A percentile compares a stretch with the other conserved stretches of the same genome.
These are phyloP conservation scores for Drosophila obscura DNA, from an alignment of 1,140 invertebrate genomes.

Conservation along the genomic window DNA sequence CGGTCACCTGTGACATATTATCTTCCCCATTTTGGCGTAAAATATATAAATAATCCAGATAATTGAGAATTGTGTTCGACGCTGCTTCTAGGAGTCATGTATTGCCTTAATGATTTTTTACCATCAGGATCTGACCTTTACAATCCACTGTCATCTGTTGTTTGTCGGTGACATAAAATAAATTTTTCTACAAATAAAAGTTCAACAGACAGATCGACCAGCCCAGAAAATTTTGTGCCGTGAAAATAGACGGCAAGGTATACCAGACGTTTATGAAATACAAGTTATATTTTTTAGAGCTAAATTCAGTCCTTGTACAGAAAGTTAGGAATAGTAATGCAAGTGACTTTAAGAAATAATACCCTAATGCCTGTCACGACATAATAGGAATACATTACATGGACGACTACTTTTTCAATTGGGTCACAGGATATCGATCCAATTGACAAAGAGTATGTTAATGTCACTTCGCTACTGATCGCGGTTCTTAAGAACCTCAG, in stretches of 20 bases:
- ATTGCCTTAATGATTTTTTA: slow-evolving; percentile 33
- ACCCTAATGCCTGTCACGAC: slow-evolving; percentile 51
- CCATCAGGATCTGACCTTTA: slow-evolving; percentile 22
- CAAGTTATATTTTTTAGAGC: slow-evolving; percentile 34
- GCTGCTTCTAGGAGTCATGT: slow-evolving; percentile 18
- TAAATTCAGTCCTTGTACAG: slow-evolving; percentile 23
- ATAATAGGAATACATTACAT: slow-evolving; percentile 76
- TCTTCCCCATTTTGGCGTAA: slow-evolving; percentile 27
- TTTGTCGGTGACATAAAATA: too few relatives aligned
- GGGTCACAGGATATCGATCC: too few relatives aligned
- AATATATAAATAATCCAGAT: slow-evolving; percentile 27
- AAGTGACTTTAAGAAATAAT: slow-evolving; percentile 18
- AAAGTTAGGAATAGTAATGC: slow-evolving; percentile 63
- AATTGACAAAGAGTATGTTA: too few relatives aligned
- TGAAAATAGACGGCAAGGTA: not conserved
- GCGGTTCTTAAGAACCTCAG: too few relatives aligned
- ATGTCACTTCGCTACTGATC: too few relatives aligned
- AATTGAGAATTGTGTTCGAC: slow-evolving; percentile 26
- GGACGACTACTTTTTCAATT: slow-evolving; percentile 83
- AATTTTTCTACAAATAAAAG: slow-evolving; percentile 29
- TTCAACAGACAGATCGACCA: too few relatives aligned
- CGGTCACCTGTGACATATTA: slow-evolving; percentile 16
- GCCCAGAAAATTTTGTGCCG: too few relatives aligned
- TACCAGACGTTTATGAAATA: slow-evolving; percentile 28
- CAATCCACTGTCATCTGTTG: slow-evolving; percentile 8